Evolutionary conservation across 2,797 vertebrate genomes (phyloP), one percentile per base, ranked within the genome.

Genomic region (Labroides dimidiatus): DNA sequence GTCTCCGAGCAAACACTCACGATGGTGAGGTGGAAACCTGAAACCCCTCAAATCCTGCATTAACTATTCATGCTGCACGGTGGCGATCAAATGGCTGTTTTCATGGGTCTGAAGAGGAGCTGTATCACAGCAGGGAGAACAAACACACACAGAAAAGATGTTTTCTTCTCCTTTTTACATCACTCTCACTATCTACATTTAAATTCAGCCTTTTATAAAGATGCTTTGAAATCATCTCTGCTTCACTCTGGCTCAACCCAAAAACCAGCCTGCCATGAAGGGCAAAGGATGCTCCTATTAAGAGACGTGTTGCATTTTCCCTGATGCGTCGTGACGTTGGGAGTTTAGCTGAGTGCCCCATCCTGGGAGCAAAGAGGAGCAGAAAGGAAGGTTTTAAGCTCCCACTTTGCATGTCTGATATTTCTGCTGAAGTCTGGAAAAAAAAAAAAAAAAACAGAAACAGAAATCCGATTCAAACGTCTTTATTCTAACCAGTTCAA

Each of bases 51-150:
- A 87, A 87, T 67, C 81, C 80, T 30, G 41, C 66, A 89, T 90
- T 77, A 86, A 89, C 49, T 79, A 89, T 93, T 90, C 77, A 92
- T 88, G 84, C 69, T 37, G 77, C 73, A 55, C 73, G 69, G 77
- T 71, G 82, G 72, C 80, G 78, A 88, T 86, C 69, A 78, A 80
- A 77, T 58, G 57, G 33, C 51, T 81, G 59, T 75, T 77, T 78
- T 75, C 43, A 62, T 44, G 62, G 42, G 24, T 75, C 71, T 64
- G 67, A 65, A 30, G 61, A 87, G 62, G 73, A 39, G 59, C 49
- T 80, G 51, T 67, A 56, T 15, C 53, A 72, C 49, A 61, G 74
- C 72, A 60, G 17, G 37, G 24, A 14, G 47, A 57, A 43, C 55
- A 68, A 74, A 64, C 48, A 54, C 62, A 51, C 53, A 69, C 19